Evolutionary conservation across 2,888 invertebrate genomes (phyloP).

Genomic region (Drosophila limbata): DNA sequence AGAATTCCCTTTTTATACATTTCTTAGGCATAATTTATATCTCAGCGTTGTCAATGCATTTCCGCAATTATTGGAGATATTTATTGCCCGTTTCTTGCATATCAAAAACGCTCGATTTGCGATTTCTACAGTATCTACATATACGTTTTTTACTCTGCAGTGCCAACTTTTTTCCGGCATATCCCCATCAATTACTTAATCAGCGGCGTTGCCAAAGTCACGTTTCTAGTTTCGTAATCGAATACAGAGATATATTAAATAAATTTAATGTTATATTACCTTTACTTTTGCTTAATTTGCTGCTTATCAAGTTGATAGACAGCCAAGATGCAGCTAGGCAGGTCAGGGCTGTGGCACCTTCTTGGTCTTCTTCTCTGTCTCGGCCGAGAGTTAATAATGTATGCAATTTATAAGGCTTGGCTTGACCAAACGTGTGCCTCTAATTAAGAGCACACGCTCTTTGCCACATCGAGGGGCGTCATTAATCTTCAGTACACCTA

Average conservation of each 20-base stretch:
- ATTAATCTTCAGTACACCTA: constrained; percentile 68
- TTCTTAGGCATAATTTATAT: background rate
- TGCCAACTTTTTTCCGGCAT: constrained; percentile 49
- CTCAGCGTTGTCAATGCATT: background rate
- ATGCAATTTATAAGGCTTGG: constrained; percentile 63
- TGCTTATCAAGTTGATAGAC: constrained; percentile 78
- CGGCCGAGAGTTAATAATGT: constrained; percentile 51
- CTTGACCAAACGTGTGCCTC: constrained; percentile 55
- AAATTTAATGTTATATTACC: constrained; percentile 21
- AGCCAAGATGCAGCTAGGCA: constrained; percentile 45
- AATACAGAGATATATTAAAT: constrained; percentile 24
- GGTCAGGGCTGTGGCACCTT: constrained; percentile 8
- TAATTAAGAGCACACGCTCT: constrained; percentile 62
- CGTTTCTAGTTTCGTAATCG: constrained; percentile 72
- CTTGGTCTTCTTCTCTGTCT: constrained; percentile 3
- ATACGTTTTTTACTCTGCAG: constrained; percentile 13
- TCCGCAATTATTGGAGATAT: background rate
- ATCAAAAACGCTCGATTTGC: constrained; percentile 7
- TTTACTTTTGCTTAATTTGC: constrained; percentile 60
- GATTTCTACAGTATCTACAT: constrained; percentile 26
- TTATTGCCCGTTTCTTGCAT: constrained; percentile 5
- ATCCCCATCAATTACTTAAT: constrained; percentile 59
- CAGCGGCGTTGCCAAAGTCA: constrained; percentile 68
- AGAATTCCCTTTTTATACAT: background rate
- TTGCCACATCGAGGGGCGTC: constrained; percentile 20